These are phyloP conservation scores for Mormoops blainvillei DNA, from an alignment of 2,113 vertebrate species.

Conservation along the genomic window DNA sequence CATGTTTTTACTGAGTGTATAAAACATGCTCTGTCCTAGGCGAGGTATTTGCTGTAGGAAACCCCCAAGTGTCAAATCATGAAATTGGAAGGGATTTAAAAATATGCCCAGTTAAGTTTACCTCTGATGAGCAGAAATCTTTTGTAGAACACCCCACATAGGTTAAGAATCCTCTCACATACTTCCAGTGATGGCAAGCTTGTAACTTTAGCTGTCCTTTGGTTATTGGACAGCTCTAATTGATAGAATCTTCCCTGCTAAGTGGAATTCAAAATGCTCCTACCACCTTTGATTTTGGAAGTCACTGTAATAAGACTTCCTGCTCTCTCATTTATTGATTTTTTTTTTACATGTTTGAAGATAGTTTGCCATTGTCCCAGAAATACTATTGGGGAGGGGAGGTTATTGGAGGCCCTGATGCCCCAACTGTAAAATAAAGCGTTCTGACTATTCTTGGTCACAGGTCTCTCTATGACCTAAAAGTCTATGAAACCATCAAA, in stretches of 20 bases:
- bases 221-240: neutral
- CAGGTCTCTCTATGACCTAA: neutral
- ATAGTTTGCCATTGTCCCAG: neutral
- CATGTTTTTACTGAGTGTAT: neutral
- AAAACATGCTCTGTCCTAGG: neutral
- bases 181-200: neutral
- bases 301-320: neutral
- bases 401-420: neutral
- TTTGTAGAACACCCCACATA: neutral
- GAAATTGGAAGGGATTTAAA: neutral
- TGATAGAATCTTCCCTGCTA: neutral
- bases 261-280: neutral
- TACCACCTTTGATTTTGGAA: neutral
- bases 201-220: neutral
- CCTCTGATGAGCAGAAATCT: neutral
- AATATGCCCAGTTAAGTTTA: neutral
- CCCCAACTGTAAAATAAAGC: neutral
- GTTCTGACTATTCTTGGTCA: neutral
- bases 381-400: neutral
- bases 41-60: neutral
- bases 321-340: neutral
- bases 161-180: neutral
- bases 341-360: neutral
- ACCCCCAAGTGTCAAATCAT: neutral
- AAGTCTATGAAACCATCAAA: neutral